Evolutionary conservation across 2,888 invertebrate species (phyloP), one percentile per base, ranked within the genome.

Genomic region (Graphium colonna): DNA sequence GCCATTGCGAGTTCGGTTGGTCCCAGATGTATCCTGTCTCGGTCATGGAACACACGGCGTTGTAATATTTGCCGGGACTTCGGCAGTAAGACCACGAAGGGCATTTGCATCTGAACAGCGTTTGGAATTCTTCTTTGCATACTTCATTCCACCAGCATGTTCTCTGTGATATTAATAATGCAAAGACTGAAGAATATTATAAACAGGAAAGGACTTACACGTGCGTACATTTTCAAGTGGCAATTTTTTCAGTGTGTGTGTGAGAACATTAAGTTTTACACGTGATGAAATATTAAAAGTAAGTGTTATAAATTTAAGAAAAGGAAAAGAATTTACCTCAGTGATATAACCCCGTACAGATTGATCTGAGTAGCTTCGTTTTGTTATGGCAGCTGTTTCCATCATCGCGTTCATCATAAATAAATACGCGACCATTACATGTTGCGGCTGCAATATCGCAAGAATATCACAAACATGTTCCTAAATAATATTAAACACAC

Each of bases 141-240:
- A 96, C 93, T 89, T 97, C 97, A 79, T 96, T 97, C 95, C 96
- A 96, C 96, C 96, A 97, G 79, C 97, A 97, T 47, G 95, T 96
- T 75, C 97, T 92, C 97, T 96, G 77, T 46, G 89, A 85, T 18
- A 13, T 3, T 21, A 21, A 21, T 21, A 21, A 5, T 21, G 21
- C 21, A 21, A 21, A 21, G 18, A n/a, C 26, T 21, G 7, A 42
- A 18, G 5, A n/a, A n/a, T n/a, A n/a, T n/a, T n/a, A n/a, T n/a
- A n/a, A n/a, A n/a, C n/a, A n/a, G n/a, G n/a, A n/a, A n/a, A n/a
- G n/a, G n/a, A n/a, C n/a, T n/a, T n/a, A n/a, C n/a, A n/a, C n/a
- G n/a, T n/a, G n/a, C n/a, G n/a, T n/a, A n/a, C n/a, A n/a, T n/a
- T n/a, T n/a, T n/a, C n/a, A n/a, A n/a, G n/a, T n/a, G n/a, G n/a